Base-by-base conservation (phyloP, 2,113 vertebrate genomes). In the Leiothrix lutea region DNA sequence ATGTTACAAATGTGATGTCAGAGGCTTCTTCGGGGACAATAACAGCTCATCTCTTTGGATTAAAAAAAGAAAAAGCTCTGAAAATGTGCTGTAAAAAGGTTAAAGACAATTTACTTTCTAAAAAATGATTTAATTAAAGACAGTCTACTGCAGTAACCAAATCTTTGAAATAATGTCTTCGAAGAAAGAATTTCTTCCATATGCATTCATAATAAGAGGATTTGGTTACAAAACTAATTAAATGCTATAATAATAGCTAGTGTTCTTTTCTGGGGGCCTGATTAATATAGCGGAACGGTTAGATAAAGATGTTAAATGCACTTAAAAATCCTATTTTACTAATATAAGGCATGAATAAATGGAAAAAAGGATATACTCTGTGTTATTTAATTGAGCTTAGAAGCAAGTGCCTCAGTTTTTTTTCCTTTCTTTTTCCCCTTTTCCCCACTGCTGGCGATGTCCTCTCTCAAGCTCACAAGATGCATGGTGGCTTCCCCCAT, bases 201-300 rank as follows among this genome's bases (percentile, higher is more conserved):
- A 95, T 94, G 91, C 96, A 91, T 97, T 97, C 19, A 50, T 97
- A 95, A 86, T 94, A 94, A 95, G 96, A 96, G 86, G 95, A 97
- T 98, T 98, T 98, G 94, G 96, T 97, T 97, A 97, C 95, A 95
- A 96, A 97, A 97, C 96, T 97, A 97, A 97, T 97, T 97, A 97
- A 97, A 96, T 94, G 88, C 94, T 96, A 93, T 92, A 97, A 97
- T 95, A 97, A 97, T 95, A 96, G 90, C 84, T 95, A 95, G 95
- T 85, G 87, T 97, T 97, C 95, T 97, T 96, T 97, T 96, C 87
- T 96, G 96, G 96, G 97, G 86, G 95, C 94, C 97, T 97, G 97
- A 95, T 96, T 96, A 97, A 97, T 97, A 97, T 40, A 97, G 95
- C 90, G 84, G 94, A 96, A 97, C 82, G 93, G 95, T 98, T 97